Base-by-base conservation (phyloP, 2,888 invertebrate genomes). In the Saturnia pavonia region DNA sequence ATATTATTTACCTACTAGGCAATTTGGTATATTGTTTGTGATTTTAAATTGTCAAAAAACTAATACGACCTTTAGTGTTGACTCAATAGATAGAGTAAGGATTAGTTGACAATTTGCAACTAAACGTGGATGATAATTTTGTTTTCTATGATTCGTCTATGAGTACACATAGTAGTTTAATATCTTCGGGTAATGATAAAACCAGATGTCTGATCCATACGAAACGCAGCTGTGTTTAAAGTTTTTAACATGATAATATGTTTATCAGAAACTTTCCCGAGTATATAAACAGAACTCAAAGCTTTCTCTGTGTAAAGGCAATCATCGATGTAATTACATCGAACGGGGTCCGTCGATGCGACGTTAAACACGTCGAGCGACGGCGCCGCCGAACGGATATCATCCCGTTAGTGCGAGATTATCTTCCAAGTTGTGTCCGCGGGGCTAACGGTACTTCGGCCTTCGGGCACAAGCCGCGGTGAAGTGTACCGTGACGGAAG, bases 371-470 rank as follows among this genome's bases (percentile, higher is more conserved):
- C 40, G 34, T 27, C 63, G 6, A 16, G n/a, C 12, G 0, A 25
- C 14, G 16, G 63, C 25, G 65, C 6, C 65, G 65, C 9, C 40
- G 65, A 25, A 14, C 65, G 65, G 65, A 65, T 65, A 40, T 16
- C 34, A 40, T 65, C 65, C 65, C 65, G 65, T 65, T 65, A 65
- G 40, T 40, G 40, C 40, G 65, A 65, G 65, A 65, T 65, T 65
- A 65, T 65, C 65, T 65, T 65, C 65, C 40, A 40, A 65, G 65
- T 65, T 65, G 65, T 65, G 65, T 65, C 65, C 65, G 40, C 40
- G 65, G 16, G 34, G 71, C 76, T 87, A 89, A 90, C 90, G 88
- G 90, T 88, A 87, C 77, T 72, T 72, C 76, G 78, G 87, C 80
- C 85, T 86, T 82, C 80, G 83, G 76, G 78, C 78, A 80, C 81